Evolutionary conservation across 2,888 invertebrate species (phyloP), one percentile per base, ranked within the genome.

Genomic region (Notodonta ziczac): DNA sequence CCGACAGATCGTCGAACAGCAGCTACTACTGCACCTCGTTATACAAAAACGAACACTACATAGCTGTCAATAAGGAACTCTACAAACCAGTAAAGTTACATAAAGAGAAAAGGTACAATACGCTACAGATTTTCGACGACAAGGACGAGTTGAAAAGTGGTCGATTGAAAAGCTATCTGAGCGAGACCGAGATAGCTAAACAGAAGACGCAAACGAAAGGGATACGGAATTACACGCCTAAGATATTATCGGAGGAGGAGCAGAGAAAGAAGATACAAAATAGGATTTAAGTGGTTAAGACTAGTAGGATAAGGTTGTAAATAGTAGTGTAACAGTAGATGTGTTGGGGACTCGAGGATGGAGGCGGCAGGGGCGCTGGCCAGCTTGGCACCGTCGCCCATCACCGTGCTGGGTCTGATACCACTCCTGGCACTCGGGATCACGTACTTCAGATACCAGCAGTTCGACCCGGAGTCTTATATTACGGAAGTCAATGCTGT

Each of bases 341-440:
- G 91, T 83, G 81, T 85, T 85, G 81, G 78, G 77, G 66, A 67
- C 59, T 76, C 77, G 79, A 85, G 72, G 59, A 93, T 93, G 93
- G 93, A 93, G 87, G 92, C 93, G 84, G 92, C 91, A 81, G 92
- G 93, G 80, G 93, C 93, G 80, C 83, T 93, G 82, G 93, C 93
- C 76, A 95, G 94, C 85, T 94, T 95, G 88, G 94, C 94, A 78
- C 94, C 95, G 79, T 94, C 95, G 74, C 95, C 95, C 73, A 94
- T 96, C 88, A 94, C 95, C 71, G 88, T 96, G 85, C 94, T 96
- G 87, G 95, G 97, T 77, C 94, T 97, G 87, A 95, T 97, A 85
- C 97, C 97, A 76, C 94, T 97, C 76, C 94, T 97, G 85, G 97
- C 97, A 69, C 95, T 97, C 75, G 97, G 97, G 78, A 94, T 97